A percentile compares a stretch with the other conserved stretches of the same genome.
These are phyloP conservation scores for Lutjanus argentimaculatus DNA, from an alignment of 2,797 vertebrate species.

Conservation along the genomic window DNA sequence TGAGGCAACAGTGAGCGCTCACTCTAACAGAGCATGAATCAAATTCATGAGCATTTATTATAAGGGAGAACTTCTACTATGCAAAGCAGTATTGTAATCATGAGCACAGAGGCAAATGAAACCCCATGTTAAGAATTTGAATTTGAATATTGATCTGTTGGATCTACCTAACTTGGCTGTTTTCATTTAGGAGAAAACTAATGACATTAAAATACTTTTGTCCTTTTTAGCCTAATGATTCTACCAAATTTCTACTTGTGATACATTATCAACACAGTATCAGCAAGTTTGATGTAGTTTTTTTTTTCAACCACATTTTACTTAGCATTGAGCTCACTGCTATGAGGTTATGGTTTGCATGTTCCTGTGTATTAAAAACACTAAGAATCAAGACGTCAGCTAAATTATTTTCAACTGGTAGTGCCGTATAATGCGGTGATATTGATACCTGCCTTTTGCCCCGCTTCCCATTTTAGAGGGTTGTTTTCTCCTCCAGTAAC, in stretches of 20 bases:
- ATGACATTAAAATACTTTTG: too few species aligned
- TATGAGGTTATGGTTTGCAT: not conserved
- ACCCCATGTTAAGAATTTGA: not conserved
- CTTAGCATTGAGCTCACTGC: not conserved
- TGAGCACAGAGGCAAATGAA: not conserved
- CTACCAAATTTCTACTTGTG: not conserved
- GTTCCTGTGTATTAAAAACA: not conserved
- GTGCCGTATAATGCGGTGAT: not conserved
- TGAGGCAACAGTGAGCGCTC: too few species aligned
- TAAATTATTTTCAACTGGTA: not conserved
- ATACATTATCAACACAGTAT: not conserved
- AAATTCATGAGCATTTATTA: not conserved
- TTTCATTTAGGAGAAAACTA: not conserved
- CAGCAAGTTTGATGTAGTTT: not conserved
- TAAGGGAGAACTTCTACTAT: not conserved
- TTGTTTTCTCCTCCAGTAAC: not conserved
- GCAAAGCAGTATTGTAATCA: conserved; percentile 6
- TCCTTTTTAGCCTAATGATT: too few species aligned
- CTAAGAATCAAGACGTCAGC: not conserved
- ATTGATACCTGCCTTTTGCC: not conserved
- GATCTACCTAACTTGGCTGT: not conserved
- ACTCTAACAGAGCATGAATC: not conserved
- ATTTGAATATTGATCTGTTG: not conserved
- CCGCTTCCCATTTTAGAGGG: not conserved
- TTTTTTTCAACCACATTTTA: too few species aligned